Evolutionary conservation across 2,797 vertebrate species (phyloP), one percentile per base, ranked within the genome.

Genomic region (Urosaurus nigricauda): DNA sequence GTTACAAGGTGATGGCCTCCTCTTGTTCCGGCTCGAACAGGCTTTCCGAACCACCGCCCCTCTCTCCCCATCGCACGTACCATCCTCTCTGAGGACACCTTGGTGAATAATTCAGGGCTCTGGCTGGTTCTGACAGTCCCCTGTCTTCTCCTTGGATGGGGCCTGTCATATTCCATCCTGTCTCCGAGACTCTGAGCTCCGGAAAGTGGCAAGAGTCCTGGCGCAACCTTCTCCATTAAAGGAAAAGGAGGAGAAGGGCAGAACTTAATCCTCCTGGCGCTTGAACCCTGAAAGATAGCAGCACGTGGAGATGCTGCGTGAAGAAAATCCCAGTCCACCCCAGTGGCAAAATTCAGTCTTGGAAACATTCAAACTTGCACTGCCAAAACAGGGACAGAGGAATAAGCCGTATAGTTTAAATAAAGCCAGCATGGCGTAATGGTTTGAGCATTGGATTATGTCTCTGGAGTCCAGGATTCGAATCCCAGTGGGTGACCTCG

Each of bases 51-150:
- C 73, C 37, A 1, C 19, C 4, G 5, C 58, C 0, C 53, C 37
- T 16, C 3, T 29, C 51, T 9, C 35, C 71, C 68, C 68, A 4
- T 3, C 17, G n/a, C 83, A 75, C 83, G 35, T 75, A 73, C 71
- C 6, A 4, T 35, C 26, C 56, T 43, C 73, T 77, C 73, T 12
- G 37, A 71, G 70, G 83, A 84, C 51, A 58, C 13, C 24, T 73
- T 74, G 37, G 73, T 85, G 84, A 77, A 85, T 85, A 77, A 85
- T 85, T 85, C 71, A 85, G 37, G 82, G 56, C 37, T n/a, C 37
- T 16, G 16, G 84, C 73, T 85, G 84, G 84, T 77, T 85, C 73
- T 63, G 51, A 77, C 84, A 77, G n/a, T 21, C 26, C 73, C 29
- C 1, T 40, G 16, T 63, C 84, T 85, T 85, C 84, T 85, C 35